These are phyloP conservation scores for Channa maculata DNA, from an alignment of 2,113 vertebrate species.

Conservation along the genomic window DNA sequence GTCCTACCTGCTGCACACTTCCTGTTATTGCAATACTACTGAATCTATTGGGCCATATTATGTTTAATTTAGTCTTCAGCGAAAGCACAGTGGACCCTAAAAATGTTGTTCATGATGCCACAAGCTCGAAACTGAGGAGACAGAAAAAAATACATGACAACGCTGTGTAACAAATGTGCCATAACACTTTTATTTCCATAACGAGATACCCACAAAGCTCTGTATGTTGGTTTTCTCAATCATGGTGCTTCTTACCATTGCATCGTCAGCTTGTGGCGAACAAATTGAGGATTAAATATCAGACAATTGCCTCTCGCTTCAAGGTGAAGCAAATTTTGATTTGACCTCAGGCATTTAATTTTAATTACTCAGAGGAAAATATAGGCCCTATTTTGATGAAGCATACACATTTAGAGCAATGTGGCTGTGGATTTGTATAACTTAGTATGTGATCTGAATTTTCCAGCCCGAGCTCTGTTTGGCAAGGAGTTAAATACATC, in stretches of 20 bases:
- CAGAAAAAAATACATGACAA: conserved; percentile 21
- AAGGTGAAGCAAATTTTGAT: conserved; percentile 50
- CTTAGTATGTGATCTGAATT: conserved; percentile 70
- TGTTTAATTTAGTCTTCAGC: conserved; percentile 38
- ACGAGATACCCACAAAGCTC: conserved; percentile 15
- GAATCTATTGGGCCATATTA: conserved; percentile 18
- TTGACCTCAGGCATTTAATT: conserved; percentile 53
- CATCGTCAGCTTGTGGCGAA: conserved; percentile 43
- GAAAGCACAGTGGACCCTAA: conserved; percentile 3
- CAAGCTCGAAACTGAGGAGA: conserved; percentile 13
- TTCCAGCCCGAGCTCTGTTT: conserved; percentile 74
- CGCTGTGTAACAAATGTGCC: background rate
- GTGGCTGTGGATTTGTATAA: conserved; percentile 65
- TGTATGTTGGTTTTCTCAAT: conserved; percentile 21
- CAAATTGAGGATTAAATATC: conserved; percentile 61
- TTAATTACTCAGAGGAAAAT: conserved; percentile 65
- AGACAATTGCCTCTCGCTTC: conserved; percentile 50
- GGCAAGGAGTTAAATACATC: conserved; percentile 70
- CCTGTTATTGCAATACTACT: conserved; percentile 68
- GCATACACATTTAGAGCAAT: conserved; percentile 58
- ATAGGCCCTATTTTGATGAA: conserved; percentile 55
- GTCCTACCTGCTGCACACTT: conserved; percentile 68
- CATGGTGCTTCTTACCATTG: conserved; percentile 5
- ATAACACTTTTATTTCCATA: conserved; percentile 22
- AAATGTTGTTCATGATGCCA: conserved; percentile 3